Base-by-base conservation (phyloP, 2,797 vertebrate species). In the Chelidonichthys spinosus region DNA sequence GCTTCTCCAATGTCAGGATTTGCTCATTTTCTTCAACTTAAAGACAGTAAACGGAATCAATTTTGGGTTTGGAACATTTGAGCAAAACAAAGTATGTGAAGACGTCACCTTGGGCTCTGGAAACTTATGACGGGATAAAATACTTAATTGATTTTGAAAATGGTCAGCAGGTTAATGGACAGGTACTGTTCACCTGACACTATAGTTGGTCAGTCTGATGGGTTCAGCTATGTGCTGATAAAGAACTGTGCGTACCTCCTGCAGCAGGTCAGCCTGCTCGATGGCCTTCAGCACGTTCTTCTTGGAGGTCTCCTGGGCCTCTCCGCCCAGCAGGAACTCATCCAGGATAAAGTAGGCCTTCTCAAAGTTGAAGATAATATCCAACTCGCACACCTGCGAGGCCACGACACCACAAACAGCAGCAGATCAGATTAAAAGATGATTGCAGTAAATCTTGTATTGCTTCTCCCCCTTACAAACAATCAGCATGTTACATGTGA, bases 331-430 rank as follows among this genome's bases (percentile, higher is more conserved):
- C 82, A 99, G 95, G 92, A 99, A 99, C 94, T 99, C 98, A 82
- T 99, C 98, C 93, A 99, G 94, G 92, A 99, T 99, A 84, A 99
- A 99, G 92, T 99, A 98, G 39, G 98, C 98, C 90, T 99, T 99
- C 93, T 99, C 98, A 92, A 99, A 99, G 95, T 99, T 99, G 92
- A 99, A 98, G 93, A 99, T 99, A 78, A 98, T 99, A 88, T 99
- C 98, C 91, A 99, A 94, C 92, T 99, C 98, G 85, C 98, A 99
- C 42, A 99, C 98, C 98, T 99, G 90, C 69, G 83, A 72, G 59
- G 49, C 5, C 54, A 59, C 6, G 76, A 49, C 33, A 70, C 6
- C 64, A 67, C 17, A 74, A 52, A 37, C 11, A 47, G 36, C 15
- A 76, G 37, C 15, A 53, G 52, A 68, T 87, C 49, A 79, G 56